Percentiles rank a stretch among this genome's conserved stretches.
These are phyloP conservation scores for Marmota monax DNA, from an alignment of 2,113 vertebrate species.

Conservation along the genomic window DNA sequence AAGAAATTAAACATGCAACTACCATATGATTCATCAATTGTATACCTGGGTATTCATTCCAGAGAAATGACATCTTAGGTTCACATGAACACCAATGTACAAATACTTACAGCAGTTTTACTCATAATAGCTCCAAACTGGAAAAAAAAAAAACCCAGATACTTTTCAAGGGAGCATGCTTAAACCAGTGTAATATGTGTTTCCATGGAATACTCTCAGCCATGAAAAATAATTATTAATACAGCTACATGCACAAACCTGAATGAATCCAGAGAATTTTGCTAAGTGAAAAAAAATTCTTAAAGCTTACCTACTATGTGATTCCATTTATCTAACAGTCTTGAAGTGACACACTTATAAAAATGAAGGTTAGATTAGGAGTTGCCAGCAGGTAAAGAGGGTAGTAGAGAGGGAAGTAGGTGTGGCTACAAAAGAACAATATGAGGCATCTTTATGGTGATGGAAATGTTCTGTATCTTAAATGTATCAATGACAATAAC, in stretches of 20 bases:
- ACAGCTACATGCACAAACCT: background rate
- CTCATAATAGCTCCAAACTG: background rate
- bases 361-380: constrained; percentile 37
- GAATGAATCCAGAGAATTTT: background rate
- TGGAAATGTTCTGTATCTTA: background rate
- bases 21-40: background rate
- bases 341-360: background rate
- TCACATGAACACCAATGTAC: background rate
- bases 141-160: background rate
- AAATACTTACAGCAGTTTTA: constrained; percentile 25
- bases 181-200: background rate
- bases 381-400: background rate
- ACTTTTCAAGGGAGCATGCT: background rate
- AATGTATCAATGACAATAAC: background rate
- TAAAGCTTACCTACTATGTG: background rate
- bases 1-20: background rate
- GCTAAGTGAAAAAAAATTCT: background rate
- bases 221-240: constrained; percentile 8
- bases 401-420: background rate
- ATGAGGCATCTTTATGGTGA: background rate
- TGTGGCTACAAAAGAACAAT: background rate
- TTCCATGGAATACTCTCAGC: background rate
- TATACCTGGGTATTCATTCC: background rate
- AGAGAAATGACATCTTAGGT: background rate
- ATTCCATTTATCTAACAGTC: background rate